Base-by-base conservation (phyloP, 2,888 invertebrate genomes). In the Hermodice carunculata region DNA sequence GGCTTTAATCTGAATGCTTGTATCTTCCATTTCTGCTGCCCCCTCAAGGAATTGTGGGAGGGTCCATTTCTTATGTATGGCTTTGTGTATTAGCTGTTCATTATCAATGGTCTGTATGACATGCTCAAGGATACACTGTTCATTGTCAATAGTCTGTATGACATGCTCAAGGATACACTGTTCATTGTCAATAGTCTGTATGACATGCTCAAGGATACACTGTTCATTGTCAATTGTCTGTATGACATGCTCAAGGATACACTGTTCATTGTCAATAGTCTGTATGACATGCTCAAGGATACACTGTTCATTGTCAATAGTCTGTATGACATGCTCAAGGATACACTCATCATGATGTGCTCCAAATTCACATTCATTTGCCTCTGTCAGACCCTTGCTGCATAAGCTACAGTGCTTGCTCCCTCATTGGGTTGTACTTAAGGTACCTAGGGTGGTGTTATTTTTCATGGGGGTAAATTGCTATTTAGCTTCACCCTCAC, bases 391-490 rank as follows among this genome's bases (percentile, higher is more conserved):
- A 63, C 28, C 37, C 57, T 57, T 17, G 49, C 51, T 49, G 63
- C 51, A 40, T 51, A 49, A 3, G 31, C 37, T 14, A 11, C 17
- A 17, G 37, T 37, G 37, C 11, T 37, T 17, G 11, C 37, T 14
- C 11, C 17, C 11, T 37, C 40, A 22, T 22, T 24, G 8, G 43
- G 14, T 6, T 52, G 31, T 31, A 22, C n/a, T 22, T 46, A n/a
- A 48, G 31, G 26, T 31, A 58, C 26, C 17, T 17, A n/a, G 31
- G 19, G 29, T 51, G 51, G 51, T 51, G 51, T 26, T 42, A 19
- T 61, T 54, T 42, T 61, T 42, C 51, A 58, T 49, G 14, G 57
- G 66, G 11, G 37, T 19, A 51, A 62, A 66, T 22, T 66, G 53
- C 14, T 57, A 58, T 62, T 62, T 28, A 66, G 31, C 40, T 66